Evolutionary conservation across 2,113 vertebrate genomes (phyloP), one percentile per base, ranked within the genome.

Genomic region (Phyllopteryx taeniolatus): DNA sequence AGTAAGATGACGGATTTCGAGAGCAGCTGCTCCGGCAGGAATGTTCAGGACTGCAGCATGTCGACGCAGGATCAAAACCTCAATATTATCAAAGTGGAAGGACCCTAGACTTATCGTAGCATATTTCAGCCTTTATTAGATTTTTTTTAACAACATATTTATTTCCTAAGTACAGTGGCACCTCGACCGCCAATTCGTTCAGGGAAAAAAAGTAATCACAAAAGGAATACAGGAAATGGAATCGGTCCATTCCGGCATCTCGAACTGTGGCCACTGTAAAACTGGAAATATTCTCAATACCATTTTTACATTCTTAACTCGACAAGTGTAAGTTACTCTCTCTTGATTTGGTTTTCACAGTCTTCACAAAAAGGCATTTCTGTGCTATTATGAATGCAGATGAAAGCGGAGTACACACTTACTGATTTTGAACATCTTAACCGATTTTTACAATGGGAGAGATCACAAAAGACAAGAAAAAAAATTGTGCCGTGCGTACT

Each of bases 61-160:
- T 80, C 89, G 12, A 72, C 77, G 9, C 84, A 82, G 61, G 80
- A 91, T 65, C 71, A 84, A 3, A 86, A 90, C 66, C 75, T 90
- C 71, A 92, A 78, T 75, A 90, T 84, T 64, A 89, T 93, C 53
- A 94, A 93, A 85, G 91, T 93, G 35, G 92, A 94, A 79, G 91
- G 80, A 31, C 85, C 90, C 17, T 94, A 83, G 53, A 44, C 20
- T 2, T 19, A 69, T 14, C 1, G 3, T 42, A 54, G 51, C 47
- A 14, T 14, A 31, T 59, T 31, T 12, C 13, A 31, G 10, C 31
- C 27, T 35, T 61, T 35, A 35, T 17, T 35, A 1, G 15, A 15
- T n/a, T 56, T 33, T 53, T 66, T 44, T 46, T 46, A 42, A 64
- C 8, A 7, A 10, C 10, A 39, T 68, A 42, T 68, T 54, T 68